Evolutionary conservation across 2,113 vertebrate genomes (phyloP).

Genomic region (Limnothrissa miodon): DNA sequence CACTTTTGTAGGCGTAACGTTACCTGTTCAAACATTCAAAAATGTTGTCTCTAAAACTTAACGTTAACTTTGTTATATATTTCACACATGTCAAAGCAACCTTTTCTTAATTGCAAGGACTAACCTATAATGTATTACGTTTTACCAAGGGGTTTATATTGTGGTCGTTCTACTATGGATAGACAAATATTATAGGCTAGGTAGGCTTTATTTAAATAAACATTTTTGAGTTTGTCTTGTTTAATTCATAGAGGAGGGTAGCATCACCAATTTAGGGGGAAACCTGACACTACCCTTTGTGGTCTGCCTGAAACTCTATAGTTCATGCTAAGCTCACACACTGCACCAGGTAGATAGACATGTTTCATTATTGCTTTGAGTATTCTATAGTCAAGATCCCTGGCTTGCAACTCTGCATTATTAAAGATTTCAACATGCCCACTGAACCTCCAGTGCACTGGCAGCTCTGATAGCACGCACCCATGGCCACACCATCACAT

Average conservation of each 20-base stretch:
- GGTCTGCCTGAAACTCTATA: constrained; percentile 14
- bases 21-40: too few species aligned
- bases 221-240: constrained; percentile 55
- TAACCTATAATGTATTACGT: too few species aligned
- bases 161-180: too few species aligned
- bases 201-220: background rate
- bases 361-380: constrained; percentile 20
- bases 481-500: background rate
- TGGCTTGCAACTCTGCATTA: background rate
- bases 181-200: too few species aligned
- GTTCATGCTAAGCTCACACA: background rate
- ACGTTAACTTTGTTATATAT: too few species aligned
- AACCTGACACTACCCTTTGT: constrained; percentile 72
- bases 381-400: background rate
- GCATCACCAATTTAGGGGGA: constrained; percentile 53
- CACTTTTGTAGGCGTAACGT: too few species aligned
- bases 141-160: too few species aligned
- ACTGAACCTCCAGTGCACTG: background rate
- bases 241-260: constrained; percentile 68
- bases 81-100: too few species aligned
- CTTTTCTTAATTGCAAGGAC: too few species aligned
- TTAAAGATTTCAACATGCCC: background rate
- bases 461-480: background rate
- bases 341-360: background rate
- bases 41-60: too few species aligned